Evolutionary conservation across 2,888 invertebrate genomes (phyloP), one percentile per base, ranked within the genome.

Genomic region (Bombylius discolor): DNA sequence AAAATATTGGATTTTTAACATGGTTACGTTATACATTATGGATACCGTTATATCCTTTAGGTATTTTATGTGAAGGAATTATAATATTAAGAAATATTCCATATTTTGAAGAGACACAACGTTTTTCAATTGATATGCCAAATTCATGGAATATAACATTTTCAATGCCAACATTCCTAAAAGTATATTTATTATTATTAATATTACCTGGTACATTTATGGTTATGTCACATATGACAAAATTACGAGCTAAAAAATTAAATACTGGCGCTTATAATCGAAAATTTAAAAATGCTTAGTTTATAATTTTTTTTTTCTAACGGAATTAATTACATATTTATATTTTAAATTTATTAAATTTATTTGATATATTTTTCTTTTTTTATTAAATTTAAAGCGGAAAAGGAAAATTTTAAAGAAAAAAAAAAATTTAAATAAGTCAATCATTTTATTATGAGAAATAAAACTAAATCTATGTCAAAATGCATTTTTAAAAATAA

Each of bases 1-100:
- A 81, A 34, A 83, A 90, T 58, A 77, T 88, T 42, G 78, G 80
- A 49, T 65, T 88, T 5, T 71, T 97, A 9, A 95, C 92, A 0
- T 97, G 96, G 96, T 74, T 97, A 4, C 81, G 97, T 14, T 96
- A 97, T 72, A 87, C 90, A 0, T 79, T 92, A 56, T 98, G 96
- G 96, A 90, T 97, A 62, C 85, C 91, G 0, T 78, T 96, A 0
- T 97, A 96, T 72, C 97, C 97, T 0, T 69, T 94, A 46, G 96
- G 95, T 7, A 84, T 94, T 63, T 67, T 92, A 2, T 87, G 89
- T 66, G 96, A 97, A 77, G 87, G 90, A 0, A 82, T 88, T 5
- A 80, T 90, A 13, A 79, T 89, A 47, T 76, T 90, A 23, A 79
- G 90, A 53, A 89, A 91, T 69, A 87, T 96, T 67, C 90, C 93